These are phyloP conservation scores for Sylvietta virens DNA, from an alignment of 2,113 vertebrate genomes.

Conservation along the genomic window DNA sequence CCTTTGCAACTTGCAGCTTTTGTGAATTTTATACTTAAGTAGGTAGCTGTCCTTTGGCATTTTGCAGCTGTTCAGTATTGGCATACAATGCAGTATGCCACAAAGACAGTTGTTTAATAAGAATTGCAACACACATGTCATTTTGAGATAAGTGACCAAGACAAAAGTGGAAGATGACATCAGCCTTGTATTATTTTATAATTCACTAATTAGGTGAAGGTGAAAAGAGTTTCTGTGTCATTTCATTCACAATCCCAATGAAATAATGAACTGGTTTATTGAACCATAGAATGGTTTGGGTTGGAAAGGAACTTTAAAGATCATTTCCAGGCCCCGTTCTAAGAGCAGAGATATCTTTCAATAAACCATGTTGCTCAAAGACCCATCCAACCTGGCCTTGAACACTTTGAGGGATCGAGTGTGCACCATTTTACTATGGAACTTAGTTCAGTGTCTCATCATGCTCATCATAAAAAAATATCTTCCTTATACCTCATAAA, in stretches of 20 bases:
- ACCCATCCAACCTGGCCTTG: neutral
- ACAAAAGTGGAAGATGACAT: neutral
- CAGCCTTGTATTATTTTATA: neutral
- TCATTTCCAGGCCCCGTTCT: rapidly evolving
- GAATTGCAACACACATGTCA: neutral
- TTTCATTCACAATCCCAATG: neutral
- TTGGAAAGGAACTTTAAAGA: neutral
- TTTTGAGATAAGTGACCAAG: neutral
- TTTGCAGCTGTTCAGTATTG: neutral
- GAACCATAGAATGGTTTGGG: neutral
- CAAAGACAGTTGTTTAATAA: neutral
- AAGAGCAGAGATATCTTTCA: neutral
- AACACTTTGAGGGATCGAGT: rapidly evolving
- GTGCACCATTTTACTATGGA: neutral
- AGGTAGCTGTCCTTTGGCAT: neutral
- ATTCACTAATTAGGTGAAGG: neutral
- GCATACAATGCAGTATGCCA: neutral
- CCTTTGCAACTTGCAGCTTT: neutral
- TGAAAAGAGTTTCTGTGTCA: neutral
- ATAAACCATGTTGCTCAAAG: neutral
- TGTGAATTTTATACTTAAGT: neutral
- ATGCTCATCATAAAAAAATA: rapidly evolving
- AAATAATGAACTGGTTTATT: neutral
- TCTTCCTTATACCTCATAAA: neutral
- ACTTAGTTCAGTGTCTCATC: neutral